Evolutionary conservation across 2,113 vertebrate genomes (phyloP).

Genomic region (Plecturocebus donacophilus): DNA sequence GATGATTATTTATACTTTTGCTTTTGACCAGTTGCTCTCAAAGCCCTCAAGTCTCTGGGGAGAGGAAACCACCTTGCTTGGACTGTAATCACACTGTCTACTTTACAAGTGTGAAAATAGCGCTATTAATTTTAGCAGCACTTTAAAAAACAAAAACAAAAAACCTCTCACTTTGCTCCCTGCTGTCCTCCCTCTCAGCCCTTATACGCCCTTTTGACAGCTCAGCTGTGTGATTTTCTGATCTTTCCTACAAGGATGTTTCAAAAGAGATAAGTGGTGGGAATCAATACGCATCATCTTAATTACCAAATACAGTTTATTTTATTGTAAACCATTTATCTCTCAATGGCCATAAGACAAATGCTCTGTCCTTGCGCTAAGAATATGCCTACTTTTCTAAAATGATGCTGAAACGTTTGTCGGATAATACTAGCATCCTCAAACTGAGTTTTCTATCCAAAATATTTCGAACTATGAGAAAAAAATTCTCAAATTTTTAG

Average conservation of each 20-base stretch:
- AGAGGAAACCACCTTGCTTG: not conserved
- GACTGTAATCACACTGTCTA: not conserved
- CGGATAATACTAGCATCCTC: not conserved
- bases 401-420: not conserved
- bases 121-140: slow-evolving; percentile 26
- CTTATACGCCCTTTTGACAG: not conserved
- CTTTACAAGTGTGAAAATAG: slow-evolving; percentile 25
- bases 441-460: not conserved
- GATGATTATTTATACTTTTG: not conserved
- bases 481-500: not conserved
- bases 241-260: slow-evolving; percentile 55
- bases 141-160: not conserved
- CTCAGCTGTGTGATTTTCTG: not conserved
- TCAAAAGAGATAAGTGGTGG: slow-evolving; percentile 47
- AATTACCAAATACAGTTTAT: slow-evolving; percentile 61
- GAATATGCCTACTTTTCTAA: not conserved
- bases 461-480: not conserved
- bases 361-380: not conserved
- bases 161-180: not conserved
- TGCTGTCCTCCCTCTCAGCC: not conserved
- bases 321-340: slow-evolving; percentile 60
- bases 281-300: slow-evolving; percentile 62
- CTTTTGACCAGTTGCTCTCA: not conserved
- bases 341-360: slow-evolving; percentile 15
- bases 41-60: not conserved